Percentiles rank a stretch among this genome's conserved stretches.
Conservation (phyloP, 2,888 invertebrate species). For the Microctonus hyperodae region DNA sequence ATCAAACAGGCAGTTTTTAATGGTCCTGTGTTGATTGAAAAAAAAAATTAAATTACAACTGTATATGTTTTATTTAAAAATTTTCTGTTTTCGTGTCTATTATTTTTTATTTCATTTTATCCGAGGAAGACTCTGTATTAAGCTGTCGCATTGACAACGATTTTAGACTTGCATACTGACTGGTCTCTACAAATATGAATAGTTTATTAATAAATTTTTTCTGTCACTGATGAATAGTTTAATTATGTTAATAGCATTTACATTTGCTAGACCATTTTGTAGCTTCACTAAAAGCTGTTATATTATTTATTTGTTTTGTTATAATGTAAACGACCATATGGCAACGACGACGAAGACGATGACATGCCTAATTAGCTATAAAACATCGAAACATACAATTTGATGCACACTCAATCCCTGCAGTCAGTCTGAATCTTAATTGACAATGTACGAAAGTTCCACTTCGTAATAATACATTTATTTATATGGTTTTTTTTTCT, state of each 20-base stretch:
- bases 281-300: conserved; percentile 31
- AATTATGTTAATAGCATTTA: conserved; percentile 3
- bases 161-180: conserved; percentile 23
- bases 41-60: neutral
- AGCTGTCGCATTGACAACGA: conserved; percentile 24
- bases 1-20: neutral
- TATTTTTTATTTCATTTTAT: neutral
- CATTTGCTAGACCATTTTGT: conserved; percentile 20
- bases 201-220: neutral
- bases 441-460: conserved; percentile 61
- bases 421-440: conserved; percentile 64
- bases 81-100: neutral
- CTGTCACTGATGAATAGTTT: neutral
- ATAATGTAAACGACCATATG: conserved; percentile 35
- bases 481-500: too few species aligned
- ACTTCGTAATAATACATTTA: conserved; percentile 41
- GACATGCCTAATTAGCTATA: conserved; percentile 49
- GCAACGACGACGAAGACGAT: conserved; percentile 44
- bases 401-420: conserved; percentile 57
- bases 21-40: neutral
- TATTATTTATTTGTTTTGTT: conserved; percentile 35
- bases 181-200: conserved; percentile 6
- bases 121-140: conserved; percentile 32
- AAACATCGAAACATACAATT: conserved; percentile 54
- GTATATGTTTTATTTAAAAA: neutral